Evolutionary conservation across 2,888 invertebrate genomes (phyloP), one percentile per base, ranked within the genome.

Genomic region (Eulithis testata): DNA sequence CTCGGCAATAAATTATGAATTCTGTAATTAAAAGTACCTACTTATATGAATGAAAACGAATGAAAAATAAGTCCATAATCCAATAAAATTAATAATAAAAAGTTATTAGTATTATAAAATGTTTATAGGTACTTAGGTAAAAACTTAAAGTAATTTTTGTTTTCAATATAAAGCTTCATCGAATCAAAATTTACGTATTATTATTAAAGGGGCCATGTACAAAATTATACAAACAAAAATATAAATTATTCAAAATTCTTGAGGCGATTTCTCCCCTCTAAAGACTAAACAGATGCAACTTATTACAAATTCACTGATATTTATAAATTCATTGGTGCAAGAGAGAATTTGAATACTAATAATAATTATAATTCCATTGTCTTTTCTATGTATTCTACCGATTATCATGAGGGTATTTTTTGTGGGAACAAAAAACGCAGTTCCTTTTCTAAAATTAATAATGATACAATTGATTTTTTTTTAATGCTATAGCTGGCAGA

Each of bases 231-330:
- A 65, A 61, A 60, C 53, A 58, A 78, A 81, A 75, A 72, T 44
- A 66, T 51, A 60, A 66, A 63, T 75, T 83, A 84, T 84, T 83
- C 83, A 83, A 76, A 73, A 71, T 65, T 74, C 75, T 74, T 68
- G 65, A 75, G 75, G 77, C 75, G 66, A 76, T 77, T 72, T 76
- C 83, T 84, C 82, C 87, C 87, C 79, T 77, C 6, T 36, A 37
- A 74, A 73, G 79, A 81, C 78, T 84, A 80, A 81, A 80, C 79
- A 81, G 80, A 87, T 86, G 87, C 85, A 87, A 81, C 83, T 75
- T 71, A 87, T 88, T 88, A 89, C 88, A 84, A 78, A 92, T 91
- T 89, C 89, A 43, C 64, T 85, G 76, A 75, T 83, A 87, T 90
- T 89, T 88, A 88, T 83, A 76, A 80, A 87, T 87, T 89, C 85